phyloP scores from a whole-genome alignment of 1,140 invertebrate species.

The Polypedilum vanderplanki region DNA sequence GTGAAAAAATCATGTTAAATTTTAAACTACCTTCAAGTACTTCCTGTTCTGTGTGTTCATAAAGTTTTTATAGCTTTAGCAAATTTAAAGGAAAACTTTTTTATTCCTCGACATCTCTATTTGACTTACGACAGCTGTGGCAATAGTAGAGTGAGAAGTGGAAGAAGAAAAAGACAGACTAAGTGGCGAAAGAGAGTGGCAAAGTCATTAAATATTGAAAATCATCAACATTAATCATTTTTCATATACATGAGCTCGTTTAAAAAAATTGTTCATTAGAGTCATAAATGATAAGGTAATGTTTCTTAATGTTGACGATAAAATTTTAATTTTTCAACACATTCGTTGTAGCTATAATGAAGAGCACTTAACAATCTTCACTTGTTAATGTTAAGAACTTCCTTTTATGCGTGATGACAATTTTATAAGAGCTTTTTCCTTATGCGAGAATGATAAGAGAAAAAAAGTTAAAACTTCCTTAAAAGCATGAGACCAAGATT shows the following conservation, averaged over 20 bases:
- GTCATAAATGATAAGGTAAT: constrained; percentile 1
- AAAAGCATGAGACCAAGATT: too few species aligned
- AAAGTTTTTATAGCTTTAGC: constrained; percentile 13
- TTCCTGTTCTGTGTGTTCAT: constrained; percentile 10
- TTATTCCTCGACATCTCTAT: neutral
- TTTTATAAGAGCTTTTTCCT: neutral
- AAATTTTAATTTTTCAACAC: neutral
- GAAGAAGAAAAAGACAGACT: neutral
- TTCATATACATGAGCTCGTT: neutral
- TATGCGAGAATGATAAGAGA: too few species aligned
- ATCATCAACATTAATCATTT: constrained; percentile 12
- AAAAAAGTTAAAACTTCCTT: too few species aligned
- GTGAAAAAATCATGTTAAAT: constrained; percentile 5
- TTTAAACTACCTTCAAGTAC: neutral
- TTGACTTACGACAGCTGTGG: constrained; percentile 10
- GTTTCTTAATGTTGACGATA: neutral
- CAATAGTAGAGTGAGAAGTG: neutral
- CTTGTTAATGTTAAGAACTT: constrained; percentile 18
- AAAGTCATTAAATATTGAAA: neutral
- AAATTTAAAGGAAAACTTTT: constrained; percentile 4
- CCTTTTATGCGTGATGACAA: constrained; percentile 9
- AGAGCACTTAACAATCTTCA: neutral
- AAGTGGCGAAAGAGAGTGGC: too few species aligned
- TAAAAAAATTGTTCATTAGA: neutral
- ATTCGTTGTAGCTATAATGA: neutral